Percentiles rank a stretch among this genome's conserved stretches.
Evolutionary conservation across 2,888 invertebrate species (phyloP).

Genomic region (Aradus depressus): DNA sequence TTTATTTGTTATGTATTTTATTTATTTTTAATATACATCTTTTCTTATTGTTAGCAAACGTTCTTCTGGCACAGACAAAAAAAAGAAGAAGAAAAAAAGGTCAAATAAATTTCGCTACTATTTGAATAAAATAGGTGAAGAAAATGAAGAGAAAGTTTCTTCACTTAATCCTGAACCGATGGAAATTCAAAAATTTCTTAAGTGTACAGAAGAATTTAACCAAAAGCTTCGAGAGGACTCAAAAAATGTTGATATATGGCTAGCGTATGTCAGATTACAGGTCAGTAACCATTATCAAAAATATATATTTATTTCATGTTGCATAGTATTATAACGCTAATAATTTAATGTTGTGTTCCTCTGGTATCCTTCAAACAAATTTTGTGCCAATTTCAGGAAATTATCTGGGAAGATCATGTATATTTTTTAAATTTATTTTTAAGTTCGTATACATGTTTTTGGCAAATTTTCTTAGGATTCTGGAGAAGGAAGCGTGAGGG

Average conservation of each 20-base stretch:
- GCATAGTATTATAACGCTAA: too few relatives aligned
- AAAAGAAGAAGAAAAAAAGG: constrained; percentile 10
- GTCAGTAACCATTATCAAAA: constrained; percentile 29
- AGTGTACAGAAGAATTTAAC: constrained; percentile 45
- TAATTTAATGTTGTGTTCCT: too few relatives aligned
- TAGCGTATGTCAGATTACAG: constrained; percentile 49
- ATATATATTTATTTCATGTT: too few relatives aligned
- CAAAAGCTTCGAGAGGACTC: constrained; percentile 42
- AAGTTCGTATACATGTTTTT: too few relatives aligned
- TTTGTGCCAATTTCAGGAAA: too few relatives aligned
- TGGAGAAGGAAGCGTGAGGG: constrained; percentile 37
- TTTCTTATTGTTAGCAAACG: constrained; percentile 6
- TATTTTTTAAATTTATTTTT: too few relatives aligned
- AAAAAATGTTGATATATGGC: constrained; percentile 46
- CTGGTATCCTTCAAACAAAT: too few relatives aligned
- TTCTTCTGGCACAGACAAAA: background rate
- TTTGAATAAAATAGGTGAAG: background rate
- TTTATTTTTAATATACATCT: background rate
- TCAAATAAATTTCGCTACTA: constrained; percentile 7
- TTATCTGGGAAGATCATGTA: too few relatives aligned
- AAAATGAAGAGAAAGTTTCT: constrained; percentile 4
- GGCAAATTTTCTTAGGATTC: constrained; percentile 36
- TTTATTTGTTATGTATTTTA: background rate
- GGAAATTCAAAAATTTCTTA: constrained; percentile 40
- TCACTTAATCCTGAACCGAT: constrained; percentile 10